These are phyloP conservation scores for Pantelozetes paolii DNA, from an alignment of 2,888 invertebrate species.

Conservation along the genomic window DNA sequence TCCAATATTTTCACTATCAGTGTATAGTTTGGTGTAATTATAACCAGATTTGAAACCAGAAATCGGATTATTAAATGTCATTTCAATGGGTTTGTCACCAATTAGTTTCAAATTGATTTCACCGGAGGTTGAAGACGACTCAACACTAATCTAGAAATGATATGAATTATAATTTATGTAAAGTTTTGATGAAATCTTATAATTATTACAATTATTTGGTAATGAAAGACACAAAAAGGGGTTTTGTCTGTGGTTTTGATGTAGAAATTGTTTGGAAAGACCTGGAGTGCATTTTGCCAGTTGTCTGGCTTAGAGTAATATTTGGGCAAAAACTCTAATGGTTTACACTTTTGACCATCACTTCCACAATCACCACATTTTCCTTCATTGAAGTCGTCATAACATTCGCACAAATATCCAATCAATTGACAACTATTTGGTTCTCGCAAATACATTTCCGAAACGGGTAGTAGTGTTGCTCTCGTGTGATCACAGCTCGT, in stretches of 20 bases:
- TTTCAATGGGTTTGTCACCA: background rate
- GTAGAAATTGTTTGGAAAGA: background rate
- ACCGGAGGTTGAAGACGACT: background rate
- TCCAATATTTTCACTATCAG: background rate
- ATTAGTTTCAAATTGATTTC: background rate
- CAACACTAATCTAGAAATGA: background rate
- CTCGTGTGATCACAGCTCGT: background rate
- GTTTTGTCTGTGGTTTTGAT: background rate
- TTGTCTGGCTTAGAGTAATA: background rate
- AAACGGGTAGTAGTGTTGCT: background rate
- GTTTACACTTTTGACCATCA: background rate
- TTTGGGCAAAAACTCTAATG: background rate
- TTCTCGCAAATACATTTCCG: background rate
- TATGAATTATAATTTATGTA: background rate
- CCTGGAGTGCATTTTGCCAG: background rate
- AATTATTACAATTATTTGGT: conserved; percentile 4
- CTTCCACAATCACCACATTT: conserved; percentile 3
- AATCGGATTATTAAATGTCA: background rate
- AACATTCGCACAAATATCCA: conserved; percentile 4
- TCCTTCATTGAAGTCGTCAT: background rate
- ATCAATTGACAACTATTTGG: background rate
- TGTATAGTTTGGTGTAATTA: background rate
- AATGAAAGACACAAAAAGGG: background rate
- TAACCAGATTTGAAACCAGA: background rate
- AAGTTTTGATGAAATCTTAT: background rate